A percentile compares a stretch with the other conserved stretches of the same genome.
Conservation (phyloP, 2,113 vertebrate species). For the Saimiri boliviensis region DNA sequence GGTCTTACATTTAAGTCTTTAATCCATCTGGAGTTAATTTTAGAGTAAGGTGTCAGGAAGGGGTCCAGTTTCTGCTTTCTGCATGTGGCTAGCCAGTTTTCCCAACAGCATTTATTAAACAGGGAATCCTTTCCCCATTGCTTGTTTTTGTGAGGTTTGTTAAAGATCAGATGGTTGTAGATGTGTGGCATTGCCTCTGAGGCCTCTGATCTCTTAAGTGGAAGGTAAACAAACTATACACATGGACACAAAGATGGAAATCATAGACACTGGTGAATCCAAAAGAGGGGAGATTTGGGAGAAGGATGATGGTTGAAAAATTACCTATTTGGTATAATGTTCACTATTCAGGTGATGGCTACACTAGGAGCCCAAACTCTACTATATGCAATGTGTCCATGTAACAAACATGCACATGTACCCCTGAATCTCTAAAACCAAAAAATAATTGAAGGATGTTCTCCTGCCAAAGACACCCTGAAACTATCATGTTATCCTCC, state of each 20-base stretch:
- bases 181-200: no score
- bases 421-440: neutral
- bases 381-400: neutral
- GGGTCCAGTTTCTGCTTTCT: no score
- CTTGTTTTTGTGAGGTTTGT: no score
- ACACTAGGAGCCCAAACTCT: neutral
- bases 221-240: neutral
- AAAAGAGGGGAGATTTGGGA: neutral
- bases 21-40: no score
- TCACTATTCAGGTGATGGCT: no score
- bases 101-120: no score
- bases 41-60: no score
- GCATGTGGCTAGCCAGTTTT: no score
- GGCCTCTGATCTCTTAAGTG: no score
- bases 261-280: neutral
- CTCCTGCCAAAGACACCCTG: neutral
- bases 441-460: neutral
- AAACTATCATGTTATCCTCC: neutral
- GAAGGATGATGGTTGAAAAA: neutral
- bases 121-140: no score
- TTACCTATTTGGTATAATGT: neutral
- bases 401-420: neutral
- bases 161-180: no score
- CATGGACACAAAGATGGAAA: neutral
- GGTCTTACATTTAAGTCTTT: no score